phyloP scores from a whole-genome alignment of 2,888 invertebrate species.

The Branchipolynoe longqiensis region DNA sequence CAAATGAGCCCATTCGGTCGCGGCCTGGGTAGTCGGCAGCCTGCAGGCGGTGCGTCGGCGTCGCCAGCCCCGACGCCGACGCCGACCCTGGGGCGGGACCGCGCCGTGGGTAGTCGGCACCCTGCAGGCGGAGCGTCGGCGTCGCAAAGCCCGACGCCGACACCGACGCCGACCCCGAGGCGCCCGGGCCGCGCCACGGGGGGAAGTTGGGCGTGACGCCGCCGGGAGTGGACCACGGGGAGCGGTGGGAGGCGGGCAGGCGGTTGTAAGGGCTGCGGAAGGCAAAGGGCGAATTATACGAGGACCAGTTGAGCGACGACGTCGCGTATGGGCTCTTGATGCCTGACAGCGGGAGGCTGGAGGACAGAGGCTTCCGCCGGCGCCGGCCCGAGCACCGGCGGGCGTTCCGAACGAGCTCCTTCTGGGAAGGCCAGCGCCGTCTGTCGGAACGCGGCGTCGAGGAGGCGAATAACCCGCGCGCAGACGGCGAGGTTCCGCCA shows the following conservation, averaged over 20 bases:
- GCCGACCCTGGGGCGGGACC: too few species aligned
- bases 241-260: neutral
- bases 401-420: neutral
- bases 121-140: neutral
- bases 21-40: conserved; percentile 24
- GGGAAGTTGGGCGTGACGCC: neutral
- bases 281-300: conserved; percentile 7
- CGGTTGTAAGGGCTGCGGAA: conserved; percentile 44
- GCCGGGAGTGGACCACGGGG: neutral
- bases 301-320: neutral
- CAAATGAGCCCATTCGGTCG: neutral
- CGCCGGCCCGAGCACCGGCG: neutral
- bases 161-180: neutral
- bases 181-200: neutral
- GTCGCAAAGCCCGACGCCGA: neutral
- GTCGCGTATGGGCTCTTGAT: conserved; percentile 38
- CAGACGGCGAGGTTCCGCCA: neutral
- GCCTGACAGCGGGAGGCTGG: conserved; percentile 2
- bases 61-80: neutral
- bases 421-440: neutral
- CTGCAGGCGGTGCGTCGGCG: neutral
- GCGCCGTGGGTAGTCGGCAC: neutral
- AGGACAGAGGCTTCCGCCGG: neutral
- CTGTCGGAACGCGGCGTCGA: conserved; percentile 8
- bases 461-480: neutral